Percentiles rank a stretch among this genome's conserved stretches.
Conservation (phyloP, 37 sponge, comb jelly and placozoan species). For the Ianthella basta region DNA sequence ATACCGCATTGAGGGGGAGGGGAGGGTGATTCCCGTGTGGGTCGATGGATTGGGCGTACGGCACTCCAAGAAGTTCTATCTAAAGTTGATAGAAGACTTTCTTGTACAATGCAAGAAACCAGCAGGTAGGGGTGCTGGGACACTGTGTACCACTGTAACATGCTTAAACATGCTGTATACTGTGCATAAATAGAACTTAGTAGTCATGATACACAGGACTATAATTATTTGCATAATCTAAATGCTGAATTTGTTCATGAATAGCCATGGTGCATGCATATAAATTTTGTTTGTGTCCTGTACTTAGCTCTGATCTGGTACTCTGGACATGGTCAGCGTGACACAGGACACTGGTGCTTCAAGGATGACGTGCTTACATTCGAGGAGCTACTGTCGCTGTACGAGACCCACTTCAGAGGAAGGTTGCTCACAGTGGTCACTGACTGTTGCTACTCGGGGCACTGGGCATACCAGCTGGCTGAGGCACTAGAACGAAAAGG, state of each 20-base stretch:
- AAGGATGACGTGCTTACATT: slow-evolving; percentile 67
- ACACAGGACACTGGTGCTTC: slow-evolving; percentile 87
- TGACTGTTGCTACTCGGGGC: slow-evolving; percentile 70
- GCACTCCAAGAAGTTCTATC: slow-evolving; percentile 34
- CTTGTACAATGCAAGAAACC: not conserved
- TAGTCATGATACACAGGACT: no score
- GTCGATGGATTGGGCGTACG: not conserved
- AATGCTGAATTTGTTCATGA: no score
- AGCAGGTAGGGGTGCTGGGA: slow-evolving; percentile 24
- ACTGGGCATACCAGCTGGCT: slow-evolving; percentile 43
- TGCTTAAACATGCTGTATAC: no score
- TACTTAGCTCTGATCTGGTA: slow-evolving; percentile 65
- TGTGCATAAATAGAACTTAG: no score
- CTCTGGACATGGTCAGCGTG: slow-evolving; percentile 62
- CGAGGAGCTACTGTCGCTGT: slow-evolving; percentile 59
- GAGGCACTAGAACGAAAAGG: slow-evolving; percentile 49
- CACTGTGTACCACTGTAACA: no score
- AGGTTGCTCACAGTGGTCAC: slow-evolving; percentile 44
- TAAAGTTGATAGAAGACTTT: slow-evolving; percentile 23
- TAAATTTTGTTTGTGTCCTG: not conserved
- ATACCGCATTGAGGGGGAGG: slow-evolving; percentile 11
- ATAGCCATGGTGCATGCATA: not conserved
- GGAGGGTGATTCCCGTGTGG: slow-evolving; percentile 28
- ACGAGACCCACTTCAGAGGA: slow-evolving; percentile 47
- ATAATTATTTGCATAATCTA: no score